Conservation (phyloP, 2,113 vertebrate species). For the Neogale vison region DNA sequence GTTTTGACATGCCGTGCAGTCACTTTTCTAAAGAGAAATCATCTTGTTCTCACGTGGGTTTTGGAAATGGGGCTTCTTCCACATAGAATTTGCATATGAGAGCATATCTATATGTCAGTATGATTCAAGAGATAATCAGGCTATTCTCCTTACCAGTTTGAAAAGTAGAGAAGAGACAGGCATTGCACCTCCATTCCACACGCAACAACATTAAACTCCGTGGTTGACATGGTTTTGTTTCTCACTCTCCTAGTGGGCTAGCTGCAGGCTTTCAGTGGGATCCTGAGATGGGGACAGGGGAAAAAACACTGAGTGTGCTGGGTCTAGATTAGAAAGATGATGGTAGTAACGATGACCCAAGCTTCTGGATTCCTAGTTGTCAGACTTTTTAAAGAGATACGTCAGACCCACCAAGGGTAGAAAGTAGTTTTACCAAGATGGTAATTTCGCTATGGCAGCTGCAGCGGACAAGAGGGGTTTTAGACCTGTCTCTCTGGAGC, state of each 20-base stretch:
- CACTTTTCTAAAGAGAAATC: neutral
- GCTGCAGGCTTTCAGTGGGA: neutral
- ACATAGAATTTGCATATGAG: neutral
- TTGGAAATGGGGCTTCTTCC: neutral
- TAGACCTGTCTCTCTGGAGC: neutral
- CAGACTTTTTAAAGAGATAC: neutral
- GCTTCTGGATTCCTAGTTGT: neutral
- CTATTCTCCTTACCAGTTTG: neutral
- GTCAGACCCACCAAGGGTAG: neutral
- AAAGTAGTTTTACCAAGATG: neutral
- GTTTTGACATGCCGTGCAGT: neutral
- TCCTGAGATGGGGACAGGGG: neutral
- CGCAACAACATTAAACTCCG: neutral
- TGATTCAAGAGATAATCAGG: neutral
- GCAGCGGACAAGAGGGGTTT: neutral
- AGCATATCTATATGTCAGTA: neutral
- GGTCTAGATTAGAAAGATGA: neutral
- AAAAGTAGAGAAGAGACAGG: neutral
- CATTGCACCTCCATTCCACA: neutral
- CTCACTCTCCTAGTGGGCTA: neutral
- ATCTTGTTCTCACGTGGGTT: neutral
- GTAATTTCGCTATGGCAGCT: neutral
- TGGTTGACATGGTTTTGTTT: neutral
- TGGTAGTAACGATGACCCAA: neutral
- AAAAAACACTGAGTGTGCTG: no score